Evolutionary conservation across 35 echinoderm and acorn worm genomes (phyloP).

Genomic region (Apostichopus japonicus): DNA sequence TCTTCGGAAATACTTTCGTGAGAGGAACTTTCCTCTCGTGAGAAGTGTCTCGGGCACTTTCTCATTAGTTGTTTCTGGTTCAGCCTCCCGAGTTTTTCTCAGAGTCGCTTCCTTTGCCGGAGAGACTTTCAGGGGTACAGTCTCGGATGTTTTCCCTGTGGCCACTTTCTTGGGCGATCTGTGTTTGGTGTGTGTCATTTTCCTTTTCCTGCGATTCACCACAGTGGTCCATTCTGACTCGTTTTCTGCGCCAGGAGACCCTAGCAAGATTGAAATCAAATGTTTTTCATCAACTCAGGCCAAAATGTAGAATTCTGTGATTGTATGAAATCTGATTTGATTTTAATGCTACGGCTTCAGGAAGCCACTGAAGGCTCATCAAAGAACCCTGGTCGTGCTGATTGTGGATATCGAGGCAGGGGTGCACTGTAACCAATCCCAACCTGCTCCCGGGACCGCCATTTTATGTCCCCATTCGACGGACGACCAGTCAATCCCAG

Average conservation of each 20-base stretch:
- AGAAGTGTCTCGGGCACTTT: constrained; percentile 13
- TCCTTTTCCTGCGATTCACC: constrained; percentile 21
- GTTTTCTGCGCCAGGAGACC: constrained; percentile 9
- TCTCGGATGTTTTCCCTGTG: neutral
- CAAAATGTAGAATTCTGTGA: too few species aligned
- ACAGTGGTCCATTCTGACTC: constrained; percentile 13
- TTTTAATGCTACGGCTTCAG: too few species aligned
- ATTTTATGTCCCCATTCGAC: too few species aligned
- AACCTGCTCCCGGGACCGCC: too few species aligned
- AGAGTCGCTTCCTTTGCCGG: constrained; percentile 11
- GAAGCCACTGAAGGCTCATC: too few species aligned
- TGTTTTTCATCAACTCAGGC: neutral
- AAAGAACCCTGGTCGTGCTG: too few species aligned
- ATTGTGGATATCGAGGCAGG: too few species aligned
- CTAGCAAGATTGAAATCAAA: neutral
- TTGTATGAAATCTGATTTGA: too few species aligned
- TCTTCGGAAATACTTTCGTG: constrained; percentile 8
- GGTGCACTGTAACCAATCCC: too few species aligned
- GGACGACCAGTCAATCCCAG: too few species aligned
- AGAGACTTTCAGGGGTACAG: constrained; percentile 1
- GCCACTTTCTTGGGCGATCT: constrained; percentile 16
- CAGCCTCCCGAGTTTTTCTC: constrained; percentile 16
- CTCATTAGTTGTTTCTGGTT: neutral
- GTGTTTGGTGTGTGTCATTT: constrained; percentile 22
- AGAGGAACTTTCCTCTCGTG: neutral